Evolutionary conservation across 1,140 invertebrate genomes (phyloP), one percentile per base, ranked within the genome.

Genomic region (Megalonaias nervosa): DNA sequence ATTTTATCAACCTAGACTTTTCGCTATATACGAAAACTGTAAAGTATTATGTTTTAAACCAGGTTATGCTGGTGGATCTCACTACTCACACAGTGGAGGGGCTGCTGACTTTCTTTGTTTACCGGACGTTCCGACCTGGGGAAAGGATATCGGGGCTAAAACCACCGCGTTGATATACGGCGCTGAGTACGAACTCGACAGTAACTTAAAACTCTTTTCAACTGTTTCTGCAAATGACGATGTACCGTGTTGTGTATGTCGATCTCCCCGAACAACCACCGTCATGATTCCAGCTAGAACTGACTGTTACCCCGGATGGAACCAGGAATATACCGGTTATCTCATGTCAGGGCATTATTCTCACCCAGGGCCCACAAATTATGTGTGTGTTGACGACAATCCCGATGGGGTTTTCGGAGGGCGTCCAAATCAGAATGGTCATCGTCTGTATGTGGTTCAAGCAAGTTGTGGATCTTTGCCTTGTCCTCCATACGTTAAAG

Each of bases 401-500:
- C 73, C 79, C 12, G 82, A 86, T 61, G 56, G 56, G 11, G 19
- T 69, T 4, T 2, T 16, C 16, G 78, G 72, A 19, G 70, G 74
- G 5, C 13, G 21, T 2, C 0, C 0, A 17, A 73, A 81, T 62
- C 19, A 77, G 6, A 62, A 82, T 13, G 84, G 77, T 5, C 38
- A 56, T 16, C 62, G 82, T 16, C 71, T 85, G n/a, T 86, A 85
- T 71, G 62, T 71, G 19, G 73, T 78, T 13, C 75, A 77, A 62
- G 59, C 59, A 1, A 5, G 0, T 1, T 85, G 84, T 67, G 80
- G 82, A 26, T 67, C 75, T 15, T 75, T 86, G 12, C 74, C 72
- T 1, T 85, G 85, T 67, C 81, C 80, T 9, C 76, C 76, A 38
- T 85, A 84, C 66, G 59, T 71, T 0, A 14, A 78, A 38, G 75